Conservation (phyloP, 1,140 invertebrate species). For the Cryptotermes secundus region DNA sequence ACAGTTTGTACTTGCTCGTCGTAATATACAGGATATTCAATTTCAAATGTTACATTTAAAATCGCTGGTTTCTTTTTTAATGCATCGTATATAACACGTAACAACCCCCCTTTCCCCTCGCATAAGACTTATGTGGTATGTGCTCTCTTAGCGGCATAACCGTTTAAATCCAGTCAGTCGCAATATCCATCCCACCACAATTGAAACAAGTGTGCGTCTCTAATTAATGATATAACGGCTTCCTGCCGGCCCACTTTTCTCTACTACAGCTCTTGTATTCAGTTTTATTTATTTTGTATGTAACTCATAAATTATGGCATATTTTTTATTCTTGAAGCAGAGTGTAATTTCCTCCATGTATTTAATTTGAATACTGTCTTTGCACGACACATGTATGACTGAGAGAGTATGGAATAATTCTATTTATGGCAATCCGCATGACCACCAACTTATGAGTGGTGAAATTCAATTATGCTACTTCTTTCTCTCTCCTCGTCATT, state of each 20-base stretch:
- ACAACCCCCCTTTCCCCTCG: neutral
- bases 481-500: no score
- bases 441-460: no score
- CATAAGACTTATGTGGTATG: neutral
- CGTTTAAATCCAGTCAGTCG: neutral
- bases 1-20: neutral
- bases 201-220: neutral
- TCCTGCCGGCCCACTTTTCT: neutral
- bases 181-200: neutral
- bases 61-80: constrained; percentile 1
- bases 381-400: no score
- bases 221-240: neutral
- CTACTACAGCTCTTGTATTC: neutral
- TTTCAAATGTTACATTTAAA: constrained; percentile 10
- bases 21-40: neutral
- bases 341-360: neutral
- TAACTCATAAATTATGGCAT: neutral
- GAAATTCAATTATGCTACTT: no score
- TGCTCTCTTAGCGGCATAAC: neutral
- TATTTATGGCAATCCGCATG: no score
- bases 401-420: no score
- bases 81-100: constrained; percentile 8
- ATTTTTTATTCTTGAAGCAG: neutral
- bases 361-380: no score
- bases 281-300: neutral